A percentile compares a stretch with the other conserved stretches of the same genome.
phyloP scores from a whole-genome alignment of 2,113 vertebrate species.

The Calidris pygmaea region DNA sequence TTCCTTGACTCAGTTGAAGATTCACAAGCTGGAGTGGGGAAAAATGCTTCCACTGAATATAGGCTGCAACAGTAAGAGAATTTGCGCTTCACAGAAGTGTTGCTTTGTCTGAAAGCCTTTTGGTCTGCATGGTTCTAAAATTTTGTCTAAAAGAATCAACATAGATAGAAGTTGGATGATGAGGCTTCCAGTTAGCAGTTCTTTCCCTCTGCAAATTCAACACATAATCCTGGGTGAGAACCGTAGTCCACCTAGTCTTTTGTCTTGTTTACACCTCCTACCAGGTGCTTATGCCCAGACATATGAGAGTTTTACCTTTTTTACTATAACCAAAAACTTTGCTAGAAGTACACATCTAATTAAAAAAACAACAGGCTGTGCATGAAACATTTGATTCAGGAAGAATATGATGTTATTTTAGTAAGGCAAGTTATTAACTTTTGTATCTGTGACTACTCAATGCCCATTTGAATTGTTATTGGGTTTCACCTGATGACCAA shows the following conservation, averaged over 20 bases:
- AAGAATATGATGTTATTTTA: background rate
- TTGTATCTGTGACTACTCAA: background rate
- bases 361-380: background rate
- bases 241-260: background rate
- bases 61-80: background rate
- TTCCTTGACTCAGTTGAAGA: slow-evolving; percentile 49
- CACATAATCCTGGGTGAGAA: background rate
- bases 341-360: background rate
- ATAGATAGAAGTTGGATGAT: background rate
- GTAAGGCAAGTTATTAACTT: background rate
- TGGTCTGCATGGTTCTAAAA: background rate
- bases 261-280: background rate
- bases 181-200: background rate
- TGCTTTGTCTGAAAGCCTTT: background rate
- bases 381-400: background rate
- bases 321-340: background rate
- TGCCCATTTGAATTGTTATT: background rate
- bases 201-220: background rate
- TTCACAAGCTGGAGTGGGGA: slow-evolving; percentile 22
- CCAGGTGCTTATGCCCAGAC: background rate
- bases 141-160: background rate
- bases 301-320: background rate
- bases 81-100: background rate
- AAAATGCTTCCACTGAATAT: background rate
- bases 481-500: background rate